These are phyloP conservation scores for Anoplophora glabripennis DNA, from an alignment of 1,140 invertebrate species.

Conservation along the genomic window DNA sequence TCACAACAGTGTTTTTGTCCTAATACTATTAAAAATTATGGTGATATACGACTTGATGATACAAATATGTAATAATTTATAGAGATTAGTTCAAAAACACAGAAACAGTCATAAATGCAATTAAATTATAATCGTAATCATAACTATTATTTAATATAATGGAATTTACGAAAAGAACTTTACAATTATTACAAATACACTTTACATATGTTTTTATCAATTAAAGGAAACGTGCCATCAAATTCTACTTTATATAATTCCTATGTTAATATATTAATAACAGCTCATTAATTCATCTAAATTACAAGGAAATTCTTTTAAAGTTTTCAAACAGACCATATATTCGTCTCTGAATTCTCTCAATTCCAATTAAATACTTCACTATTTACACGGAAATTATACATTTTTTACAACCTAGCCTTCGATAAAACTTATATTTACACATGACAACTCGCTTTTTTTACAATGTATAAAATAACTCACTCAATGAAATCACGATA, in stretches of 20 bases:
- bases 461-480: slow-evolving; percentile 19
- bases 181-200: slow-evolving; percentile 42
- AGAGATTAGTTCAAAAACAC: slow-evolving; percentile 32
- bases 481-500: too few species aligned
- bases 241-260: slow-evolving; percentile 40
- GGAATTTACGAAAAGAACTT: slow-evolving; percentile 40
- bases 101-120: slow-evolving; percentile 35
- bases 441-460: slow-evolving; percentile 26
- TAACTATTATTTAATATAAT: slow-evolving; percentile 31
- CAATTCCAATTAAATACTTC: slow-evolving; percentile 34
- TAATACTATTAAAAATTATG: slow-evolving; percentile 22
- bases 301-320: slow-evolving; percentile 28
- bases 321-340: slow-evolving; percentile 15
- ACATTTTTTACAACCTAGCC: slow-evolving; percentile 13
- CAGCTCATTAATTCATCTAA: slow-evolving; percentile 32
- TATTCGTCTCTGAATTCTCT: slow-evolving; percentile 25
- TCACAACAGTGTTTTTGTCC: slow-evolving; percentile 17
- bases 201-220: slow-evolving; percentile 25
- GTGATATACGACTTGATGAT: slow-evolving; percentile 8
- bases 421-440: slow-evolving; percentile 31
- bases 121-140: slow-evolving; percentile 23
- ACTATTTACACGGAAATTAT: slow-evolving; percentile 34
- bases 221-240: slow-evolving; percentile 39
- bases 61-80: slow-evolving; percentile 24
- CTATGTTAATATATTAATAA: slow-evolving; percentile 23